Evolutionary conservation across 2,888 invertebrate genomes (phyloP).

Genomic region (Apomyelois bistriatella): DNA sequence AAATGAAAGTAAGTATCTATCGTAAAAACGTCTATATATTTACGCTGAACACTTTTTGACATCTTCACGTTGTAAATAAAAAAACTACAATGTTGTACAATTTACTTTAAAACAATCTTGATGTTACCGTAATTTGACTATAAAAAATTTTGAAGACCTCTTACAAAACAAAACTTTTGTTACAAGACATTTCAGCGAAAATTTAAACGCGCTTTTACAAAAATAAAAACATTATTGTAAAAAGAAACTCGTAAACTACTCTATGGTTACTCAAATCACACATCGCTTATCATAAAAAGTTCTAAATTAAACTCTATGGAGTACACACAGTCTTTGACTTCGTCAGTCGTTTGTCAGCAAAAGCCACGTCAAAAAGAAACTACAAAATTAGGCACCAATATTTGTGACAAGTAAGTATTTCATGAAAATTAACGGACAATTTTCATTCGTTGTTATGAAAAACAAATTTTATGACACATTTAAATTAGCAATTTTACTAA

Average conservation of each 20-base stretch:
- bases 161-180: no score
- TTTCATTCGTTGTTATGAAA: slow-evolving; percentile 45
- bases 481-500: neutral
- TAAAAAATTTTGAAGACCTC: no score
- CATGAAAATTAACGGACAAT: slow-evolving; percentile 33
- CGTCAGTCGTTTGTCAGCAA: slow-evolving; percentile 41
- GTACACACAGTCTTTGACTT: slow-evolving; percentile 52
- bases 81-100: no score
- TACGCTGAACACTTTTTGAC: no score
- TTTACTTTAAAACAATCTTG: no score
- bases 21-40: no score
- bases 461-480: slow-evolving; percentile 24
- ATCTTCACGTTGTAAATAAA: no score
- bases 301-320: slow-evolving; percentile 46
- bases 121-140: no score
- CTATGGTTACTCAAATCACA: slow-evolving; percentile 58
- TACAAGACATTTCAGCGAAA: no score
- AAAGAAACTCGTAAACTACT: slow-evolving; percentile 28
- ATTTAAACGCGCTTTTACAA: neutral
- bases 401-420: slow-evolving; percentile 32
- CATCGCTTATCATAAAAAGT: slow-evolving; percentile 45
- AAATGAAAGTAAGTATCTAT: no score
- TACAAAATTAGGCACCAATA: slow-evolving; percentile 52
- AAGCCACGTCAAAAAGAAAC: slow-evolving; percentile 31
- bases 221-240: slow-evolving; percentile 20